Conservation (phyloP, 2,888 invertebrate species). For the Tortricodes alternella region DNA sequence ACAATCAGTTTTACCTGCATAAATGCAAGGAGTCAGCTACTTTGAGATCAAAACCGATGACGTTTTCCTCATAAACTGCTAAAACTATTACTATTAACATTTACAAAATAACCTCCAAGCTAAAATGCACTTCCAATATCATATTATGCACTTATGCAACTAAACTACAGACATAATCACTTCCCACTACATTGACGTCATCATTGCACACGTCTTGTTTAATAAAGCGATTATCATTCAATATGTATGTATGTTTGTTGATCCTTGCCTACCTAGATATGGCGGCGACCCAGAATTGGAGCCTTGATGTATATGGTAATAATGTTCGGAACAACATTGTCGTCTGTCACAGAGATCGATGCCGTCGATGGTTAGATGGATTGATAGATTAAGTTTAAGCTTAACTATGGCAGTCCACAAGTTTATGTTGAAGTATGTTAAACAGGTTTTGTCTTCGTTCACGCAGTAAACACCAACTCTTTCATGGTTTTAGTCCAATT, state of each 20-base stretch:
- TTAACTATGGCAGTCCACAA: too few relatives aligned
- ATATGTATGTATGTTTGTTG: slow-evolving; percentile 29
- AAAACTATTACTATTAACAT: too few relatives aligned
- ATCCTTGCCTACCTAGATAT: slow-evolving; percentile 41
- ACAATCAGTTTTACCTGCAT: too few relatives aligned
- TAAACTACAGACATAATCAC: background rate
- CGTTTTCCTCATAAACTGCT: too few relatives aligned
- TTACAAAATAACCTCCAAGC: too few relatives aligned
- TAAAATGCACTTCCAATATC: background rate
- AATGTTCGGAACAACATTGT: slow-evolving; percentile 24
- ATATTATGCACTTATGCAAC: background rate
- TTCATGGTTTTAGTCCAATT: too few relatives aligned
- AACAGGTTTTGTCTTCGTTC: too few relatives aligned
- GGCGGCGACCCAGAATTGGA: slow-evolving; percentile 44
- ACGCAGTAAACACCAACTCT: too few relatives aligned
- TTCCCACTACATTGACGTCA: background rate
- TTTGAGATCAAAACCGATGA: too few relatives aligned
- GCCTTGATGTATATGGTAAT: slow-evolving; percentile 43
- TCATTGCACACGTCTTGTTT: slow-evolving; percentile 6
- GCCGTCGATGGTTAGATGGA: slow-evolving; percentile 15
- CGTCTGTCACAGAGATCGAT: slow-evolving; percentile 17
- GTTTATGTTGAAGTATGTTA: too few relatives aligned
- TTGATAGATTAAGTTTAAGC: slow-evolving; percentile 6
- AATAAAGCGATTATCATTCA: slow-evolving; percentile 29
- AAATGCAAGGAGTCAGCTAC: too few relatives aligned